Conservation (phyloP, 2,113 vertebrate species). For the Ceratotherium simum region DNA sequence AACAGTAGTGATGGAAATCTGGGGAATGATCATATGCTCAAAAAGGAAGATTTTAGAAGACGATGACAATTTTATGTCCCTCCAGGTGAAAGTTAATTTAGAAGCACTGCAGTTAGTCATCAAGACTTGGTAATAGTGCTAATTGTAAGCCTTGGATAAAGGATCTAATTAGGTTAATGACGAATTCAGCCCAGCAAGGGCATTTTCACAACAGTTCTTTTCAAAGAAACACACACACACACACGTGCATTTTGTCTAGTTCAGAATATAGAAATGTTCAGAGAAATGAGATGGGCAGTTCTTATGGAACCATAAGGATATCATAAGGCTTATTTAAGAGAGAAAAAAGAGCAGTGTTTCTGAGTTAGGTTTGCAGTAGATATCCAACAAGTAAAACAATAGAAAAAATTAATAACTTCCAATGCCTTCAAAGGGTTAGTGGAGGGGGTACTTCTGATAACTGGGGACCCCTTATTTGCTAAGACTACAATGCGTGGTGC, state of each 20-base stretch:
- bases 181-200: slow-evolving; percentile 21
- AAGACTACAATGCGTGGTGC: neutral
- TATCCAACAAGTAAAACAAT: neutral
- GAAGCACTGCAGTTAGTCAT: slow-evolving; percentile 52
- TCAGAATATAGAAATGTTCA: neutral
- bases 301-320: neutral
- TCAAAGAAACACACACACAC: neutral
- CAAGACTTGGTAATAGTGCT: slow-evolving; percentile 32
- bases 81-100: slow-evolving; percentile 58
- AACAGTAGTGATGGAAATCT: neutral
- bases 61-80: neutral
- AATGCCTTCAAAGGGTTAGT: neutral
- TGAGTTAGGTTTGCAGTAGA: neutral
- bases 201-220: slow-evolving; percentile 57
- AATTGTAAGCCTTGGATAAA: slow-evolving; percentile 59
- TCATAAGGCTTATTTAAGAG: neutral
- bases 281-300: neutral
- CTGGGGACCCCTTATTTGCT: neutral
- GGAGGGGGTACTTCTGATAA: neutral
- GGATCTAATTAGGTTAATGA: slow-evolving; percentile 67
- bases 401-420: neutral
- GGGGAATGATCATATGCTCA: neutral
- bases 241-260: neutral
- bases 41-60: slow-evolving; percentile 26
- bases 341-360: neutral